These are phyloP conservation scores for Eristalis pertinax DNA, from an alignment of 2,888 invertebrate genomes.

Conservation along the genomic window DNA sequence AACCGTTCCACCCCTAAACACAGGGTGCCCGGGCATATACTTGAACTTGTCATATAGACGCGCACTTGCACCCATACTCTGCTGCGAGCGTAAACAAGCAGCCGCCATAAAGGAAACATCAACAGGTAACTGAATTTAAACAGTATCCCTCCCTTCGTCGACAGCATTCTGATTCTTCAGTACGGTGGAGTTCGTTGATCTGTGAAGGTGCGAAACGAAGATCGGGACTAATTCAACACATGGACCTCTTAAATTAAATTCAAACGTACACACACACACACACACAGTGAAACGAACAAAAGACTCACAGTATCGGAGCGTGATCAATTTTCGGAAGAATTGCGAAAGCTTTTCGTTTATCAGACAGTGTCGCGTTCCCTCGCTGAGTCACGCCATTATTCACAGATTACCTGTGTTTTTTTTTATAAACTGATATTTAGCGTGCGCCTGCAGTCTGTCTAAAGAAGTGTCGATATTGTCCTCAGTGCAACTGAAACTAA, in stretches of 20 bases:
- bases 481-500: constrained; percentile 14
- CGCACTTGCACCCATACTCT: neutral
- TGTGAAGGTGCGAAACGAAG: constrained; percentile 51
- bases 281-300: neutral
- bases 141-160: neutral
- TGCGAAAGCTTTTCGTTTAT: constrained; percentile 8
- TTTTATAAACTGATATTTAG: constrained; percentile 23
- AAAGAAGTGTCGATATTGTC: constrained; percentile 6
- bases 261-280: neutral
- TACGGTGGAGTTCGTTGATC: constrained; percentile 58
- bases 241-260: neutral
- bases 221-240: neutral
- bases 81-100: neutral
- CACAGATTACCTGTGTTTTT: neutral
- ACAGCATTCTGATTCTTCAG: constrained; percentile 19
- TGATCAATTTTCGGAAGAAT: neutral
- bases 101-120: neutral
- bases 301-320: neutral
- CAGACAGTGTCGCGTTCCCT: neutral
- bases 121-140: neutral
- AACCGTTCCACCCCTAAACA: neutral
- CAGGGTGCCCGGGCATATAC: neutral
- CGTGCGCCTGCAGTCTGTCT: constrained; percentile 9
- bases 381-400: neutral
- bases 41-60: neutral